Percentiles rank a stretch among this genome's conserved stretches.
phyloP scores from a whole-genome alignment of 2,888 invertebrate species.

The Amphimallon solstitiale region DNA sequence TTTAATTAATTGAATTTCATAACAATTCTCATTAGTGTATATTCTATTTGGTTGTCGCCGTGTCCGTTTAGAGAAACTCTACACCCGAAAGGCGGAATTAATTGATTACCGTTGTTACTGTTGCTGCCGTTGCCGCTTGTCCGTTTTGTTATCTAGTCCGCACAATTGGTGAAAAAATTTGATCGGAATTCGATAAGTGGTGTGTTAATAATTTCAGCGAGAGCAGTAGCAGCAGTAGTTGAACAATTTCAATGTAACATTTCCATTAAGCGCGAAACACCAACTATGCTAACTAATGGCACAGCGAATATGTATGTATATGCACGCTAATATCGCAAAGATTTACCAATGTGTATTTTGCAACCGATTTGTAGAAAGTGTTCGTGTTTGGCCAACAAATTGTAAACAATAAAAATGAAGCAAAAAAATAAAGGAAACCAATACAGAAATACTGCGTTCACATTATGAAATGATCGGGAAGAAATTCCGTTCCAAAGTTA shows the following conservation, averaged over 20 bases:
- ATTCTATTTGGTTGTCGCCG: slow-evolving; percentile 16
- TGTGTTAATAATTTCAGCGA: slow-evolving; percentile 22
- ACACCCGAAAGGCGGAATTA: slow-evolving; percentile 25
- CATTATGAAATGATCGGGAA: slow-evolving; percentile 28
- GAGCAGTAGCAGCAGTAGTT: slow-evolving; percentile 16
- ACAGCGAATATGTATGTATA: not conserved
- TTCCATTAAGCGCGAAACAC: slow-evolving; percentile 5
- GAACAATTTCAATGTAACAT: slow-evolving; percentile 27
- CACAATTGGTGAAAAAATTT: slow-evolving; percentile 15
- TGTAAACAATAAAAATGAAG: slow-evolving; percentile 21
- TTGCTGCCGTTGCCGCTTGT: not conserved
- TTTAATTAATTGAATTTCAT: slow-evolving; percentile 24
- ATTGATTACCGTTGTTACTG: slow-evolving; percentile 10
- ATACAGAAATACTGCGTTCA: slow-evolving; percentile 26
- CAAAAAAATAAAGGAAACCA: slow-evolving; percentile 14
- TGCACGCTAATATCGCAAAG: not conserved
- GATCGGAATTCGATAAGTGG: slow-evolving; percentile 31
- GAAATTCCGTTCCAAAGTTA: slow-evolving; percentile 16
- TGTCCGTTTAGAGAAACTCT: slow-evolving; percentile 26
- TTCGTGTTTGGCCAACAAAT: slow-evolving; percentile 17
- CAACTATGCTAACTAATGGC: slow-evolving; percentile 3
- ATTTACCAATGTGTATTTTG: slow-evolving; percentile 24
- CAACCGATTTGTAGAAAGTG: slow-evolving; percentile 29
- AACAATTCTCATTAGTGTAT: slow-evolving; percentile 20
- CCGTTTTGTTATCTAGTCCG: not conserved